Conservation (phyloP, 1,140 invertebrate species). For the Tetramorium simillimum region DNA sequence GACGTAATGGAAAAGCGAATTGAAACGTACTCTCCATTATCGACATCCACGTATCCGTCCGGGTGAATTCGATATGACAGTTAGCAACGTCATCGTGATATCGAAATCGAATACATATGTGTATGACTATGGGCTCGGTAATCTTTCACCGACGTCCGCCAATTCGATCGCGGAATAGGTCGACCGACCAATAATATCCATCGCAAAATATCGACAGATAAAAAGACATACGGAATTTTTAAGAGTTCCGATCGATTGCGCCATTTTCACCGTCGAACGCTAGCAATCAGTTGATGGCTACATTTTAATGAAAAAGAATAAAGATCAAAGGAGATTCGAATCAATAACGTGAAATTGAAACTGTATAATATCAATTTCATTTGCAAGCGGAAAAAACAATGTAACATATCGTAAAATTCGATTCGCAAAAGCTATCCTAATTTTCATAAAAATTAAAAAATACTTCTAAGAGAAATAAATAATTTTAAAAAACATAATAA, state of each 20-base stretch:
- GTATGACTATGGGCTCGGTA: slow-evolving; percentile 26
- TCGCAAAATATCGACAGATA: slow-evolving; percentile 46
- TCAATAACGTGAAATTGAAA: background rate
- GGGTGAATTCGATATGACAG: slow-evolving; percentile 55
- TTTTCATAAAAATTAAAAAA: background rate
- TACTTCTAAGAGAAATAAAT: background rate
- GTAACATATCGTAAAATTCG: background rate
- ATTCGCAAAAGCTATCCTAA: background rate
- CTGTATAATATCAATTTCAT: background rate
- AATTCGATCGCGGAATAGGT: slow-evolving; percentile 28
- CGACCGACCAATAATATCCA: slow-evolving; percentile 42
- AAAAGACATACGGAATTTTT: slow-evolving; percentile 37
- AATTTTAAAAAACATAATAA: background rate
- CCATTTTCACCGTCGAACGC: slow-evolving; percentile 16
- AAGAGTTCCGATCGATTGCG: background rate
- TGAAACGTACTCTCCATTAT: slow-evolving; percentile 59
- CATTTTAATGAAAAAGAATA: slow-evolving; percentile 10
- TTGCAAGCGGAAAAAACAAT: background rate
- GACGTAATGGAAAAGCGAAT: slow-evolving; percentile 58
- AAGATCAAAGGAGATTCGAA: background rate
- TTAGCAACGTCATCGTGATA: slow-evolving; percentile 59
- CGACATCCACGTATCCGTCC: slow-evolving; percentile 46
- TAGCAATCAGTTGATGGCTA: background rate
- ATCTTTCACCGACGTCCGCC: slow-evolving; percentile 46
- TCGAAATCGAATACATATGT: slow-evolving; percentile 54